These are phyloP conservation scores for Apis laboriosa DNA, from an alignment of 1,140 invertebrate species.

Conservation along the genomic window DNA sequence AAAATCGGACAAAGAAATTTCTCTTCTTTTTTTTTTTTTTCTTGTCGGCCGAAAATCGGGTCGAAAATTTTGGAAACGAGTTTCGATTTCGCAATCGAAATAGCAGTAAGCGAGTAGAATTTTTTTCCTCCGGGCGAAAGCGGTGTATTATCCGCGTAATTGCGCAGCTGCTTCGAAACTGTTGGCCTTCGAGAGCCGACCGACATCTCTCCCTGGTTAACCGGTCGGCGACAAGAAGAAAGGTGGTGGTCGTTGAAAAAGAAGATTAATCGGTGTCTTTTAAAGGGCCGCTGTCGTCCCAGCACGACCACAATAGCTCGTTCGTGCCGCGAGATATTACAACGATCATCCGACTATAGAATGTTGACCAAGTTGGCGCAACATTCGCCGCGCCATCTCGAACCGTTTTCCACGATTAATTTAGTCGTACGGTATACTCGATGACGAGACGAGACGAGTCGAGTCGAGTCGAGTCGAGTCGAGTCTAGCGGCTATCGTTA, in stretches of 20 bases:
- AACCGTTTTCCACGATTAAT: not conserved
- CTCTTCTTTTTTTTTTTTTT: too few relatives aligned
- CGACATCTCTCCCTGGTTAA: not conserved
- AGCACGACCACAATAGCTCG: not conserved
- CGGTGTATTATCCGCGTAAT: not conserved
- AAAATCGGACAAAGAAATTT: too few relatives aligned
- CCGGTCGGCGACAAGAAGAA: not conserved
- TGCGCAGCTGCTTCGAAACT: not conserved
- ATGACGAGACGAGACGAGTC: not conserved
- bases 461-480: not conserved
- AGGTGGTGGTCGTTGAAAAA: not conserved
- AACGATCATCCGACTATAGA: not conserved
- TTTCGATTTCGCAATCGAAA: not conserved
- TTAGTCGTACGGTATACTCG: not conserved
- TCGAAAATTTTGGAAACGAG: too few relatives aligned
- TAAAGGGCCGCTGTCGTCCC: not conserved
- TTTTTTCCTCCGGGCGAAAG: not conserved
- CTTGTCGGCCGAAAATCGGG: too few relatives aligned
- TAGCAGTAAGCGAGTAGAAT: not conserved
- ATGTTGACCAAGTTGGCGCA: not conserved
- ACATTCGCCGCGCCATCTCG: not conserved
- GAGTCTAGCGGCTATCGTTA: not conserved
- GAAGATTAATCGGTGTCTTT: conserved; percentile 2
- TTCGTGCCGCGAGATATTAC: not conserved
- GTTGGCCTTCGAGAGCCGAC: not conserved